Conservation (phyloP, 1,140 invertebrate species). For the Mylabris phalerata region DNA sequence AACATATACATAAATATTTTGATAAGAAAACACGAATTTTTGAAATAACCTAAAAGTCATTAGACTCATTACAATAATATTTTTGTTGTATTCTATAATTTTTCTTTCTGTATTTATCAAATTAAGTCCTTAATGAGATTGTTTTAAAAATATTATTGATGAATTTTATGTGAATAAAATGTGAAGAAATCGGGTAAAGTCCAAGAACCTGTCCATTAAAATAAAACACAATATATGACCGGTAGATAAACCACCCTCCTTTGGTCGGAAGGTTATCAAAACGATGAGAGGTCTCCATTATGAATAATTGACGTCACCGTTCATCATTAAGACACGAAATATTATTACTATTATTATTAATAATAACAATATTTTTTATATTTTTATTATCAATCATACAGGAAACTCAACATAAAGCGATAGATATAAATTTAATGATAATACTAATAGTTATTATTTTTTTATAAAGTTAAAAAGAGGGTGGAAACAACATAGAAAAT, state of each 20-base stretch:
- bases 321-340: slow-evolving; percentile 1
- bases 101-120: slow-evolving; percentile 13
- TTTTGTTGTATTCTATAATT: neutral
- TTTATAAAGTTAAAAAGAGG: no score
- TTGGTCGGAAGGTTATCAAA: slow-evolving; percentile 3
- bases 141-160: slow-evolving; percentile 8
- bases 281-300: slow-evolving; percentile 11
- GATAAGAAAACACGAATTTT: no score
- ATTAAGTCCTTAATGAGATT: slow-evolving; percentile 4
- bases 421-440: neutral
- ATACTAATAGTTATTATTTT: no score
- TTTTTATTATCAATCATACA: neutral
- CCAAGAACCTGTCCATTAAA: slow-evolving; percentile 20
- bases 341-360: slow-evolving; percentile 2
- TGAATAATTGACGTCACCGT: slow-evolving; percentile 9
- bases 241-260: slow-evolving; percentile 22
- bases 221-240: slow-evolving; percentile 10
- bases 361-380: neutral
- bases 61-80: no score
- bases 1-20: no score
- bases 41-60: no score
- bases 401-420: neutral
- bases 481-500: no score
- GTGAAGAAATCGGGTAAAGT: slow-evolving; percentile 11
- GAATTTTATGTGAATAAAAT: slow-evolving; percentile 1